Conservation (phyloP, 2,113 vertebrate genomes). For the Menura novaehollandiae region DNA sequence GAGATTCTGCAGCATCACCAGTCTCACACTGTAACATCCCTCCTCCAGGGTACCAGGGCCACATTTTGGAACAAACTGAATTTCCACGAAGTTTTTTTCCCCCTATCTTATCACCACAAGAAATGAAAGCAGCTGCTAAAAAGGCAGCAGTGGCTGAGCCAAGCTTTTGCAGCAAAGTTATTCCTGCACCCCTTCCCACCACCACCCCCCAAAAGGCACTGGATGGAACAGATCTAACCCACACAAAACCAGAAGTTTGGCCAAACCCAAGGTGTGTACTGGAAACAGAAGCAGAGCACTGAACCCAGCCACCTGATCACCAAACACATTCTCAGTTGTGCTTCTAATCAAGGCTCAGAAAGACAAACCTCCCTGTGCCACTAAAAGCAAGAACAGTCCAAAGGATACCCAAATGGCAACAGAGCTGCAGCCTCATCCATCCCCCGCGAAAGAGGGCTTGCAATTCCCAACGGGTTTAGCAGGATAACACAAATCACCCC, state of each 20-base stretch:
- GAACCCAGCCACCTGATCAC: background rate
- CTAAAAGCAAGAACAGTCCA: background rate
- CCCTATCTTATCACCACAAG: background rate
- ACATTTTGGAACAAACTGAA: background rate
- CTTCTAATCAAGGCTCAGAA: background rate
- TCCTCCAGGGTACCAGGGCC: background rate
- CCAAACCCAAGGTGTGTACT: background rate
- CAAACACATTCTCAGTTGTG: background rate
- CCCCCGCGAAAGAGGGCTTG: background rate
- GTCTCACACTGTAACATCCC: background rate
- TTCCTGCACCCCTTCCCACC: background rate
- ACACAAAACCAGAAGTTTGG: background rate
- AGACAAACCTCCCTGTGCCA: background rate
- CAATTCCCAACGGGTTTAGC: background rate
- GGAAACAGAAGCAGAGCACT: background rate
- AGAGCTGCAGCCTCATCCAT: background rate
- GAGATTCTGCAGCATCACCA: background rate
- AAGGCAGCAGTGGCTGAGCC: background rate
- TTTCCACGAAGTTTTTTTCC: background rate
- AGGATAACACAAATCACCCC: background rate
- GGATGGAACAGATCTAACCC: background rate
- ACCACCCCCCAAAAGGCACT: background rate
- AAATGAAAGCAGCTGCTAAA: background rate
- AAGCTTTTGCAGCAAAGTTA: background rate
- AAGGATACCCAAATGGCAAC: background rate